A percentile compares a stretch with the other conserved stretches of the same genome.
Evolutionary conservation across 1,140 invertebrate genomes (phyloP).

Genomic region (Drosophila lacteicornis): DNA sequence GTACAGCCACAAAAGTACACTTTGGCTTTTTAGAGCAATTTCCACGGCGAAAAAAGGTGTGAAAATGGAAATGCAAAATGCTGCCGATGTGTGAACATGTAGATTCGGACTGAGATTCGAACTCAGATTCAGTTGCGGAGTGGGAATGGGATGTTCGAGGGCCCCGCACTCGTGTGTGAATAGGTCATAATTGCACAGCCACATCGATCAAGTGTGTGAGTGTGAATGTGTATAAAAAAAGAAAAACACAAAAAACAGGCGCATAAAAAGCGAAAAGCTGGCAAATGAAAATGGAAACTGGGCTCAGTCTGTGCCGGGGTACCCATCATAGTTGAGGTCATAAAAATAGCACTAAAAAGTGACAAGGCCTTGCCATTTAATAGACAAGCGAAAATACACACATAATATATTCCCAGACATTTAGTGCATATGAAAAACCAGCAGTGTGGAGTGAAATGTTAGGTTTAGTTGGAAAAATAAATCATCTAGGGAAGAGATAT

Average conservation of each 20-base stretch:
- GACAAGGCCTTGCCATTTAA: constrained; percentile 10
- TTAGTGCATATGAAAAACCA: background rate
- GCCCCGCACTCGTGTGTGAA: constrained; percentile 26
- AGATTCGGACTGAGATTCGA: constrained; percentile 3
- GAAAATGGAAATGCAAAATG: constrained; percentile 33
- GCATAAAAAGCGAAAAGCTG: constrained; percentile 26
- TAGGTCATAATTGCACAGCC: constrained; percentile 37
- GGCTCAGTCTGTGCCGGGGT: constrained; percentile 13
- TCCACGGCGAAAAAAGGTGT: constrained; percentile 23
- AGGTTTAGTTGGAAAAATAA: background rate
- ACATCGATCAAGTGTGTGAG: constrained; percentile 6
- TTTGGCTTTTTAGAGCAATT: constrained; percentile 18
- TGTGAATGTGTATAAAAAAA: background rate
- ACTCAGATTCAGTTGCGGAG: background rate
- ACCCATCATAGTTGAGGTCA: constrained; percentile 29
- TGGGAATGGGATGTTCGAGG: constrained; percentile 21
- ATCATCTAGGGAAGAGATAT: background rate
- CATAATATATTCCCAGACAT: constrained; percentile 1
- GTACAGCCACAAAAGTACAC: constrained; percentile 26
- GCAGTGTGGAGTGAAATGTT: constrained; percentile 5
- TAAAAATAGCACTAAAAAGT: constrained; percentile 26
- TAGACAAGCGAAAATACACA: background rate
- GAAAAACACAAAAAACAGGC: constrained; percentile 22
- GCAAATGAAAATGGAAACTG: constrained; percentile 37
- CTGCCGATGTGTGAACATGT: constrained; percentile 26